phyloP scores from a whole-genome alignment of 2,888 invertebrate genomes.

The Theristus sp. region DNA sequence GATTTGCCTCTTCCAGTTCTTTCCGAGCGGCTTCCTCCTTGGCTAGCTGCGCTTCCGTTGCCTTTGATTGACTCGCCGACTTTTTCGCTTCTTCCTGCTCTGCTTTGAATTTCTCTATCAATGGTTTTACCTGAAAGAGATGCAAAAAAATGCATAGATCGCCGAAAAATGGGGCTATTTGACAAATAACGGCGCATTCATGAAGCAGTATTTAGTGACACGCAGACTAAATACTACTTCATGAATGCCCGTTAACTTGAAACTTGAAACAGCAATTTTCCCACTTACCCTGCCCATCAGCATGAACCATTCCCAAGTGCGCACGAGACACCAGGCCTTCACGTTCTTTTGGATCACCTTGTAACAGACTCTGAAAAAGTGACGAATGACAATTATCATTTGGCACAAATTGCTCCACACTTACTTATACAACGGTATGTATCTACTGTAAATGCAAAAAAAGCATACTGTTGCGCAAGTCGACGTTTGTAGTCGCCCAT shows the following conservation, averaged over 20 bases:
- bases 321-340: constrained; percentile 93
- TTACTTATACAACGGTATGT: no score
- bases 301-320: constrained; percentile 99
- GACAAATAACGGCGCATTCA: no score
- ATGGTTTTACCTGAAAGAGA: neutral
- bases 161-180: no score
- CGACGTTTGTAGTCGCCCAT: constrained; percentile 56
- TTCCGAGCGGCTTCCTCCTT: neutral
- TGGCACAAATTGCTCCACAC: no score
- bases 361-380: constrained; percentile 45
- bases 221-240: no score
- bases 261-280: no score
- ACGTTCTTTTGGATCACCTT: constrained; percentile 97
- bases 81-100: neutral
- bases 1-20: neutral
- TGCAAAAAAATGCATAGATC: no score
- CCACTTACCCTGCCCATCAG: constrained; percentile 30
- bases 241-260: no score
- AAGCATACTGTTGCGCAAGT: constrained; percentile 13
- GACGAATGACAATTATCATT: no score
- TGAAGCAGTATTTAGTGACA: no score
- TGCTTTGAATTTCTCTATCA: neutral
- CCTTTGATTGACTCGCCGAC: neutral
- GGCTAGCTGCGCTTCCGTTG: neutral
- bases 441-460: no score